These are phyloP conservation scores for Darevskia mixta DNA, from an alignment of 2,797 vertebrate species.

Conservation along the genomic window DNA sequence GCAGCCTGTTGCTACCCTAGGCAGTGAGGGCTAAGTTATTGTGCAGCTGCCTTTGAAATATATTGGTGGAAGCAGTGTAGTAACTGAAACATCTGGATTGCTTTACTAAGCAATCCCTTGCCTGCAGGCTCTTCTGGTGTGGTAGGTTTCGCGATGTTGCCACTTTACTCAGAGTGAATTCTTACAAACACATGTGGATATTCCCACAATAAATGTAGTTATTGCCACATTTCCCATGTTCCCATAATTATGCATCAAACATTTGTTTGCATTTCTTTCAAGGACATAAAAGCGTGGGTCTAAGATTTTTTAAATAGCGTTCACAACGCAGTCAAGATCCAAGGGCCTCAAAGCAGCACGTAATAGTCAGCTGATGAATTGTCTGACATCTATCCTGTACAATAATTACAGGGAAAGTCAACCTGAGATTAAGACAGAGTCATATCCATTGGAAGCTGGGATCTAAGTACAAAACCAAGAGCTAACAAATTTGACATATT, in stretches of 20 bases:
- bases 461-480: constrained; percentile 1
- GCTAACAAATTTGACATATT: neutral
- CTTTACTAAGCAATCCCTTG: constrained; percentile 18
- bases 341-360: neutral
- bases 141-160: neutral
- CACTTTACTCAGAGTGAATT: constrained; percentile 12
- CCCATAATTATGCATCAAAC: constrained; percentile 27
- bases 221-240: constrained; percentile 17
- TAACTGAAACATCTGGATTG: constrained; percentile 27
- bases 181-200: constrained; percentile 17
- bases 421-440: constrained; percentile 18
- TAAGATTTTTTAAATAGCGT: constrained; percentile 8
- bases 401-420: constrained; percentile 20
- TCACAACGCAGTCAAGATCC: constrained; percentile 9
- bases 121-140: constrained; percentile 23
- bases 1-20: neutral
- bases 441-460: neutral
- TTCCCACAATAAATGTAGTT: constrained; percentile 22
- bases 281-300: constrained; percentile 16
- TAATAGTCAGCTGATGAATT: constrained; percentile 14
- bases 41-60: constrained; percentile 19
- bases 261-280: constrained; percentile 26
- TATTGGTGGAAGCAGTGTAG: constrained; percentile 1
- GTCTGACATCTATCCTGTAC: constrained; percentile 6
- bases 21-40: neutral